Conservation (phyloP, 1,140 invertebrate species). For the Trissolcus basalis region DNA sequence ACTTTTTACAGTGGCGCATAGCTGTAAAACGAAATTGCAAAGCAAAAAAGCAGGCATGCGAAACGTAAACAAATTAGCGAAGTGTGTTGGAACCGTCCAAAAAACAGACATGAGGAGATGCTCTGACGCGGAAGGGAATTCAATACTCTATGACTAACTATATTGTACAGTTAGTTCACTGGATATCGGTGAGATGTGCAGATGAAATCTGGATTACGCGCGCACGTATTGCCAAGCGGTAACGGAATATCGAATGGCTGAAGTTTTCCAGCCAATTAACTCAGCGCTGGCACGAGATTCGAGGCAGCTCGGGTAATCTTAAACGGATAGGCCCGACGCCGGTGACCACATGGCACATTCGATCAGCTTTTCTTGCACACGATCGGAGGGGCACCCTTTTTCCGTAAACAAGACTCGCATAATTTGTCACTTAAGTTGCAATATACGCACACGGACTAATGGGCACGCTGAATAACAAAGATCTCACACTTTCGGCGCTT, state of each 20-base stretch:
- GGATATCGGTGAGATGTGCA: constrained; percentile 45
- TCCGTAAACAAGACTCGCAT: neutral
- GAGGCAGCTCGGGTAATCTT: constrained; percentile 66
- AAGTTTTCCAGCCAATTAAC: constrained; percentile 75
- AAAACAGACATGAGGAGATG: constrained; percentile 25
- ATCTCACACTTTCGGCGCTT: too few relatives aligned
- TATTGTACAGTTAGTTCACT: constrained; percentile 48
- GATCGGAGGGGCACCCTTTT: neutral
- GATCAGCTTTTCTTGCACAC: constrained; percentile 34
- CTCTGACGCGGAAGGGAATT: constrained; percentile 49
- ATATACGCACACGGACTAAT: too few relatives aligned
- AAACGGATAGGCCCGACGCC: constrained; percentile 62
- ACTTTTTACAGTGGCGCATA: too few relatives aligned
- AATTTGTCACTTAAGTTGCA: too few relatives aligned
- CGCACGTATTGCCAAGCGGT: constrained; percentile 67
- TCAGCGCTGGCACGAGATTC: constrained; percentile 59
- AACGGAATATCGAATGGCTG: constrained; percentile 72
- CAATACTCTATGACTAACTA: constrained; percentile 30
- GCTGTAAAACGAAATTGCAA: constrained; percentile 3
- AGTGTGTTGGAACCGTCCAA: constrained; percentile 21
- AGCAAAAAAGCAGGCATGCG: constrained; percentile 5
- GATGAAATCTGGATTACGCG: constrained; percentile 69
- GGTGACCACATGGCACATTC: constrained; percentile 62
- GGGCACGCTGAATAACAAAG: too few relatives aligned
- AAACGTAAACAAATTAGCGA: constrained; percentile 29